Conservation (phyloP, 2,888 invertebrate genomes). For the Torymus tubicola region DNA sequence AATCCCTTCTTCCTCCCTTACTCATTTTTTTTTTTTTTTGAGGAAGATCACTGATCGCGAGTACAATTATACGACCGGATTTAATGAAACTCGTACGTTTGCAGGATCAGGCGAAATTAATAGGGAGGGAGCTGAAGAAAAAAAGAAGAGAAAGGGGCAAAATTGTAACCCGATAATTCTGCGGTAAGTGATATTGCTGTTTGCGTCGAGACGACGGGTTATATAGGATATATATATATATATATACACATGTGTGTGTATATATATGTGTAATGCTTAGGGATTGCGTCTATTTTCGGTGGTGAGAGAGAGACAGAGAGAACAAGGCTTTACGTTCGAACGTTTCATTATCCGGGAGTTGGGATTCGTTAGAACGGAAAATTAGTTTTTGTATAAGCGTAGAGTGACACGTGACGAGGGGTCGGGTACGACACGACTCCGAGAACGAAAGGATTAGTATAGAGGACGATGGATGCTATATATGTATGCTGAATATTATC, state of each 20-base stretch:
- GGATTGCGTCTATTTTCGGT: not conserved
- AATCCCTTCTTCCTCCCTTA: slow-evolving; percentile 2
- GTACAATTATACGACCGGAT: slow-evolving; percentile 53
- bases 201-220: not conserved
- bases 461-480: no score
- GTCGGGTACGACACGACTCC: no score
- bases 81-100: slow-evolving; percentile 57
- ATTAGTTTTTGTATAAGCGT: no score
- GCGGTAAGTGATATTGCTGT: slow-evolving; percentile 31
- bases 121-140: slow-evolving; percentile 26
- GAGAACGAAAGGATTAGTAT: no score
- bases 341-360: no score
- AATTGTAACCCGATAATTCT: slow-evolving; percentile 34
- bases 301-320: no score
- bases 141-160: not conserved
- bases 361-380: no score
- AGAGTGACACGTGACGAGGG: slow-evolving; percentile 27
- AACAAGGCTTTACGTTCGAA: no score
- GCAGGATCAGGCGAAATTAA: slow-evolving; percentile 50
- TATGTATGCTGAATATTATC: no score
- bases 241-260: not conserved
- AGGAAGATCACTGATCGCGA: slow-evolving; percentile 21
- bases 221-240: not conserved
- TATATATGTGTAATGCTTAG: not conserved
- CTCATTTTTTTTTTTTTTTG: slow-evolving; percentile 40